Base-by-base conservation (phyloP, 2,888 invertebrate genomes). In the Melangyna quadrimaculata region DNA sequence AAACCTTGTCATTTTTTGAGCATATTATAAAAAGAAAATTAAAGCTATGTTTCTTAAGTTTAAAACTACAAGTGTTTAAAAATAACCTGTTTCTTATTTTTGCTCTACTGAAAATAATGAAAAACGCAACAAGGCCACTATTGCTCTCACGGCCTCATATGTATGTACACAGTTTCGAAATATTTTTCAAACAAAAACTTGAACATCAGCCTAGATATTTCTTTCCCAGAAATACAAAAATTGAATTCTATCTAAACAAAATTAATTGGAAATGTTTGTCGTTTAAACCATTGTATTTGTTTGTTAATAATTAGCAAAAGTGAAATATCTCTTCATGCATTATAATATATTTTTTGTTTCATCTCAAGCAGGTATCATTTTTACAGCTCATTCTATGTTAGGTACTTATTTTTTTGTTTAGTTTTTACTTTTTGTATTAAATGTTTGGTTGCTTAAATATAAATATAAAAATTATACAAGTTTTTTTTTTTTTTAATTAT, bases 381-480 rank as follows among this genome's bases (percentile, higher is more conserved):
- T 91, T 91, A 91, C 91, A 91, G 91, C 91, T 91, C 91, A 89
- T 89, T 89, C 90, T 90, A 91, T 91, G 88, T 88, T 89, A 91
- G 91, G 91, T 91, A 91, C 90, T 88, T 88, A 88, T 77, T 82
- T 88, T 81, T 86, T 88, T 82, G 83, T 63, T 65, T 74, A 67
- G 78, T 79, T 86, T 88, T 88, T 89, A 87, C 24, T 51, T 51
- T 87, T 86, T 88, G 87, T 74, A n/a, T 75, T 59, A 51, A 82
- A 19, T 55, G 14, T 70, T 37, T 22, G 37, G 53, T 19, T 55
- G 32, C 29, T 69, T 79, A 74, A 74, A 71, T 79, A 72, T 79
- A 79, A 79, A 72, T 84, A 67, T 69, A 79, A 79, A 83, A 84
- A 72, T 61, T 79, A 71, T 84, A 65, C 35, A n/a, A n/a, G 14